phyloP scores from a whole-genome alignment of 2,113 vertebrate genomes.

The Oreocharis arfaki region DNA sequence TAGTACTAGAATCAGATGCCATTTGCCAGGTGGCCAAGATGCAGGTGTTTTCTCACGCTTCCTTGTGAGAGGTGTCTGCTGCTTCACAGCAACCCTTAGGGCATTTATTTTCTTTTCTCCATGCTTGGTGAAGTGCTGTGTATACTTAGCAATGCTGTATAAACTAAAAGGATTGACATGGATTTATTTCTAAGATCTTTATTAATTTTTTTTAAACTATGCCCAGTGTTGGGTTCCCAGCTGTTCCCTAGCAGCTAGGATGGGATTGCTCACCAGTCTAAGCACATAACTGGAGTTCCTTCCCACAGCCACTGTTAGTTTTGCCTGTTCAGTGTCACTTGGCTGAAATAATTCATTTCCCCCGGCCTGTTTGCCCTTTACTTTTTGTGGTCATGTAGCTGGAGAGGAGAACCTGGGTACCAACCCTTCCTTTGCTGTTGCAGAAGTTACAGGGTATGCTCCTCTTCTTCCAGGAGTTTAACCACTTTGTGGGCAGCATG shows the following conservation, averaged over 20 bases:
- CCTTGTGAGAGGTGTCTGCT: neutral
- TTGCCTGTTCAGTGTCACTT: neutral
- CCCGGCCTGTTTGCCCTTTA: neutral
- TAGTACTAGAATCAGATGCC: neutral
- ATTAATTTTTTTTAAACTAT: neutral
- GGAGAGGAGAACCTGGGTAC: neutral
- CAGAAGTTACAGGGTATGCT: neutral
- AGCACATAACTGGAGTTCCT: conserved; percentile 17
- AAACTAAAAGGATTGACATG: neutral
- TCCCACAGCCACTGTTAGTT: neutral
- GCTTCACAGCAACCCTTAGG: neutral
- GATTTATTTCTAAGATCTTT: neutral
- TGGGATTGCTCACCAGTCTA: neutral
- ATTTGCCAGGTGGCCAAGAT: neutral
- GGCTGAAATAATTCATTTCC: neutral
- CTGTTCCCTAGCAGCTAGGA: neutral
- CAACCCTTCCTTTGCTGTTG: neutral
- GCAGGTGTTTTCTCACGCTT: neutral
- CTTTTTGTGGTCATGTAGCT: neutral
- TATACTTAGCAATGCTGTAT: neutral
- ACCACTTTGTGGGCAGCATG: neutral
- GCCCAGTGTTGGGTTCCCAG: neutral
- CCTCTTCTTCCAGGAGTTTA: neutral
- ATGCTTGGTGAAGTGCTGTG: neutral
- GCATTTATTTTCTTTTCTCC: neutral